Percentiles rank a stretch among this genome's conserved stretches.
phyloP scores from a whole-genome alignment of 2,797 vertebrate species.

The Bufotes viridis region DNA sequence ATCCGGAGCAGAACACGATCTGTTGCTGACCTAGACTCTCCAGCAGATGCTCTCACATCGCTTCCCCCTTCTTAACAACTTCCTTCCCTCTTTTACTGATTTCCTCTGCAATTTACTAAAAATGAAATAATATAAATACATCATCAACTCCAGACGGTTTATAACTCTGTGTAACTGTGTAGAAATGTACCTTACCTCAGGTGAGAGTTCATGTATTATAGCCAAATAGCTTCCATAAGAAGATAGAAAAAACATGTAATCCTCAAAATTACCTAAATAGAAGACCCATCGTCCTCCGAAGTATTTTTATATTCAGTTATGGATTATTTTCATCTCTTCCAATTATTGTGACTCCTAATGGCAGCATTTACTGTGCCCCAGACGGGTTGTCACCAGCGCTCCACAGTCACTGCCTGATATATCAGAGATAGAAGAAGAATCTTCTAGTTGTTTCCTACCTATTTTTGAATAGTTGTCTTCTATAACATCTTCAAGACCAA shows the following conservation, averaged over 20 bases:
- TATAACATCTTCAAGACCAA: conserved; percentile 87
- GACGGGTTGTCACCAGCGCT: background rate
- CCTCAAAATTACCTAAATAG: background rate
- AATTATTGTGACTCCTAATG: background rate
- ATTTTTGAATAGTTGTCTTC: conserved; percentile 88
- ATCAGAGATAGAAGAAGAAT: background rate
- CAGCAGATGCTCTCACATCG: conserved; percentile 10
- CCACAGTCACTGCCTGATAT: background rate
- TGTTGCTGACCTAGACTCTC: background rate
- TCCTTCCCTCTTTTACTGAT: conserved; percentile 6
- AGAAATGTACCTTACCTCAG: background rate
- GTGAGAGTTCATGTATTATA: background rate
- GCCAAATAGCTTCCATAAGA: too few relatives aligned
- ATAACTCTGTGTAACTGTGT: background rate
- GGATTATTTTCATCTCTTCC: background rate
- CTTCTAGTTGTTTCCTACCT: conserved; percentile 72
- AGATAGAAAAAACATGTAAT: too few relatives aligned
- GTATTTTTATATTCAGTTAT: background rate
- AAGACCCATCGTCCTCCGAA: background rate
- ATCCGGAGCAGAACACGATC: background rate
- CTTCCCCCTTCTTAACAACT: conserved; percentile 26
- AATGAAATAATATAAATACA: conserved; percentile 20
- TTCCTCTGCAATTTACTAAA: background rate
- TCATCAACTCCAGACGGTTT: background rate
- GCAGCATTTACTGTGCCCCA: background rate